Percentiles rank a stretch among this genome's conserved stretches.
Evolutionary conservation across 2,113 vertebrate species (phyloP).

Genomic region (Dicentrarchus labrax): DNA sequence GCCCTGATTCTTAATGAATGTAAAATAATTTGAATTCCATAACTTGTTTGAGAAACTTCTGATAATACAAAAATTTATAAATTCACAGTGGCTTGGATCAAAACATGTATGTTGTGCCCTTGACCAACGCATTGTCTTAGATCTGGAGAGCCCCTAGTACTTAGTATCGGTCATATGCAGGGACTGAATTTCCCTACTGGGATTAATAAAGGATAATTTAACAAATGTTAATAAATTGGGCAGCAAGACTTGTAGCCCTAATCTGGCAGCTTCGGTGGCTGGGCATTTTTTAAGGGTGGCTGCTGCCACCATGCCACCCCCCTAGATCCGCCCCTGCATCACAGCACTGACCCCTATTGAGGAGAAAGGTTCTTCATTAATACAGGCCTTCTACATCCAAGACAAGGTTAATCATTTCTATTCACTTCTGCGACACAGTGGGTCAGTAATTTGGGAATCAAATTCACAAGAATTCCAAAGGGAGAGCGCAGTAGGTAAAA

Average conservation of each 20-base stretch:
- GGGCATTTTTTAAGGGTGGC: too few relatives aligned
- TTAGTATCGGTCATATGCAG: too few relatives aligned
- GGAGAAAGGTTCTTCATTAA: not conserved
- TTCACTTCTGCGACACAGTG: not conserved
- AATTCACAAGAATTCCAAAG: not conserved
- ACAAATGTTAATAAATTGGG: not conserved
- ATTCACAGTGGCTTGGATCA: not conserved
- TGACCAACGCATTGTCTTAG: too few relatives aligned
- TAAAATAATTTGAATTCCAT: not conserved
- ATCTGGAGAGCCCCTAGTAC: too few relatives aligned
- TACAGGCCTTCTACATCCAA: not conserved
- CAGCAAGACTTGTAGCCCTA: not conserved
- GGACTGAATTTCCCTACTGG: too few relatives aligned
- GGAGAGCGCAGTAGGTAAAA: not conserved
- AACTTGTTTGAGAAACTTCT: not conserved
- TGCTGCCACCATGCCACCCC: too few relatives aligned
- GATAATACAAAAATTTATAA: not conserved
- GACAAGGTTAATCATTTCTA: not conserved
- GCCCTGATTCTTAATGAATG: too few relatives aligned
- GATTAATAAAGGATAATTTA: too few relatives aligned
- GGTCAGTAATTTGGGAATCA: not conserved
- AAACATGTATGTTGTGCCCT: not conserved
- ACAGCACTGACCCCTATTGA: not conserved
- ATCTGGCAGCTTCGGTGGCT: too few relatives aligned
- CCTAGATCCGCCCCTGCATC: too few relatives aligned